phyloP scores from a whole-genome alignment of 2,113 vertebrate species.

The Okapia johnstoni region DNA sequence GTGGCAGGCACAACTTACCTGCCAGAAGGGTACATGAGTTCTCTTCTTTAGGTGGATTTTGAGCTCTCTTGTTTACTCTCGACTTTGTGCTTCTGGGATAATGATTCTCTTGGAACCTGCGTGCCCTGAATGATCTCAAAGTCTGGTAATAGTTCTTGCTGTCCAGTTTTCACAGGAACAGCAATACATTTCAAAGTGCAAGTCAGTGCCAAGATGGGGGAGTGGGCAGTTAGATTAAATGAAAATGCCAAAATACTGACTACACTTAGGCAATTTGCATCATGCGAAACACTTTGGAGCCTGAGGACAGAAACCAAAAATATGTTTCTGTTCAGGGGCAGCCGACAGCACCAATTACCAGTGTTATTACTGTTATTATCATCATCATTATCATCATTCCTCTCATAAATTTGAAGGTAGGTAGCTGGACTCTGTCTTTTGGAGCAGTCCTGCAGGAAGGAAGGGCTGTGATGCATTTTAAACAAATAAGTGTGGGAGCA shows the following conservation, averaged over 20 bases:
- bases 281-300: conserved; percentile 49
- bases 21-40: neutral
- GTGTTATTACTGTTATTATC: conserved; percentile 44
- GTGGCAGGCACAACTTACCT: neutral
- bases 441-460: neutral
- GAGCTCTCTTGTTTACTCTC: neutral
- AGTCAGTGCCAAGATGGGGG: neutral
- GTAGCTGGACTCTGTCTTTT: neutral
- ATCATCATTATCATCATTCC: neutral
- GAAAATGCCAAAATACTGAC: conserved; percentile 43
- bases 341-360: conserved; percentile 42
- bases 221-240: conserved; percentile 18
- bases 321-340: conserved; percentile 33
- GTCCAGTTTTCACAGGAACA: neutral
- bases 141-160: neutral
- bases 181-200: conserved; percentile 13
- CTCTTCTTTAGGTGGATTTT: neutral
- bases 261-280: neutral
- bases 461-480: neutral
- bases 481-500: neutral
- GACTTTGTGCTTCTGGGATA: neutral
- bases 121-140: neutral
- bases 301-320: conserved; percentile 65
- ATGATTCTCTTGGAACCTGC: neutral
- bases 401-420: conserved; percentile 26